These are phyloP conservation scores for Triplophysa yarkandensis DNA, from an alignment of 2,797 vertebrate species.

Conservation along the genomic window DNA sequence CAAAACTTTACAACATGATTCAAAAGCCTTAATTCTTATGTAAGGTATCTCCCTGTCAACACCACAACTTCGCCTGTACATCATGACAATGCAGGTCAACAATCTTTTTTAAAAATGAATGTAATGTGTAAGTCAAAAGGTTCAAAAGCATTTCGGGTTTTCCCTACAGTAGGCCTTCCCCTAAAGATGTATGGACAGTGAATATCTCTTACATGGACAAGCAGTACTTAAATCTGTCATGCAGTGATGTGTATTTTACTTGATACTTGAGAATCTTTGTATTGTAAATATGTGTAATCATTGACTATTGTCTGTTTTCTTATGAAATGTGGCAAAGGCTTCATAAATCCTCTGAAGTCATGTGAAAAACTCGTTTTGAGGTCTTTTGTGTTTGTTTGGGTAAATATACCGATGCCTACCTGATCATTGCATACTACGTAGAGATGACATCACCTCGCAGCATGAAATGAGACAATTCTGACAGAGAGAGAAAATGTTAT, in stretches of 20 bases:
- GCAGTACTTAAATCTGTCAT: no score
- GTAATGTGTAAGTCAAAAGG: neutral
- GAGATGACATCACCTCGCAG: neutral
- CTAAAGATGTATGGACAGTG: neutral
- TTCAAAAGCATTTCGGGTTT: neutral
- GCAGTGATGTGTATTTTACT: no score
- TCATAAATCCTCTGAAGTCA: neutral
- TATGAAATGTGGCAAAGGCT: conserved; percentile 18
- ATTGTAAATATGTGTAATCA: conserved; percentile 15
- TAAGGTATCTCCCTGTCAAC: neutral
- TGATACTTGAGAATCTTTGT: conserved; percentile 3
- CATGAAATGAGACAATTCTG: neutral
- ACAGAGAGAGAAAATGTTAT: neutral
- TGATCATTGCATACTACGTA: neutral
- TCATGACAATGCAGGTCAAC: neutral
- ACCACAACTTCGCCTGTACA: neutral
- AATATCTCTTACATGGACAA: no score
- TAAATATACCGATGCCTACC: neutral
- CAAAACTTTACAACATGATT: neutral
- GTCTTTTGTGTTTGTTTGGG: neutral
- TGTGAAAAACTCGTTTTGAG: neutral
- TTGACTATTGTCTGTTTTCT: neutral
- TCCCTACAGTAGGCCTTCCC: neutral
- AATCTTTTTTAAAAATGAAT: neutral
- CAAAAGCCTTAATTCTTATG: neutral